A percentile compares a stretch with the other conserved stretches of the same genome.
phyloP scores from a whole-genome alignment of 2,113 vertebrate genomes.

The Leucopsar rothschildi region DNA sequence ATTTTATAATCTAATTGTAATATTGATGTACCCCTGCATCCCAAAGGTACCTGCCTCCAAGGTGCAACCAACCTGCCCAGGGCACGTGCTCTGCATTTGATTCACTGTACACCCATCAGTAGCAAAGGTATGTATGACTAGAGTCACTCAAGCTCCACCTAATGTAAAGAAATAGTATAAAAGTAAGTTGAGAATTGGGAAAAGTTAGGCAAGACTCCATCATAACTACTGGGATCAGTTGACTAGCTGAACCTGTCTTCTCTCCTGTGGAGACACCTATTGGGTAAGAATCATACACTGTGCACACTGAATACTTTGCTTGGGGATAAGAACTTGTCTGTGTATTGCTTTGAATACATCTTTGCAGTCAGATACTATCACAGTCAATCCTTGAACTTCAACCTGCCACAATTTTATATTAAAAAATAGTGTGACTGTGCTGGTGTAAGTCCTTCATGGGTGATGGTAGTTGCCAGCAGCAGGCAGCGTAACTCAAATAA shows the following conservation, averaged over 20 bases:
- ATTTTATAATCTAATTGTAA: background rate
- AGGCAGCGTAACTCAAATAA: background rate
- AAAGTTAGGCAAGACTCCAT: background rate
- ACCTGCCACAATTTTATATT: background rate
- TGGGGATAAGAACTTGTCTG: background rate
- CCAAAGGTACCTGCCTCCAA: background rate
- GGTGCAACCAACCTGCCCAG: background rate
- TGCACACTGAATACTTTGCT: background rate
- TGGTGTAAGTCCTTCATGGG: background rate
- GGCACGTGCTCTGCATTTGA: background rate
- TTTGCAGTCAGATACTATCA: background rate
- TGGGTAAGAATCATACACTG: background rate
- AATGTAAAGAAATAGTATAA: background rate
- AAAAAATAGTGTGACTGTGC: background rate
- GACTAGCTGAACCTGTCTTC: background rate
- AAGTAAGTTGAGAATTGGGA: background rate
- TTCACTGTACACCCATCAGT: background rate
- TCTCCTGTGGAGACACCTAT: background rate
- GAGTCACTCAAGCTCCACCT: background rate
- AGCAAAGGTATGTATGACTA: background rate
- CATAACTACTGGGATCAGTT: background rate
- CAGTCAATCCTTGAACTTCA: background rate
- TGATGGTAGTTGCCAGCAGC: background rate
- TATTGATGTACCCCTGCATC: background rate
- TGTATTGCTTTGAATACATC: background rate